Conservation (phyloP, 2,113 vertebrate species). For the Lycocorax pyrrhopterus region DNA sequence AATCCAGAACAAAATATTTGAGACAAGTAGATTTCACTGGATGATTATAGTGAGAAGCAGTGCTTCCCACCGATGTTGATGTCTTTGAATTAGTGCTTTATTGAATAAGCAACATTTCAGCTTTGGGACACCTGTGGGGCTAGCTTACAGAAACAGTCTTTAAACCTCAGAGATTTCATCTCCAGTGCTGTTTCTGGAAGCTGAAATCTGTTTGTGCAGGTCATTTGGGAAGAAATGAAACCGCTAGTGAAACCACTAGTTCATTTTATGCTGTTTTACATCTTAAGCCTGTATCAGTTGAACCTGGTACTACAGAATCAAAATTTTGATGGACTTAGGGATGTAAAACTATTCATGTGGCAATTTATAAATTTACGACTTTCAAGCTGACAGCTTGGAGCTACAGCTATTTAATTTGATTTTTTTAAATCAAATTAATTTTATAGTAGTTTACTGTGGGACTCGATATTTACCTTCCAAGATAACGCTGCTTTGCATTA, state of each 20-base stretch:
- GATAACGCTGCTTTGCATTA: not conserved
- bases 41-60: not conserved
- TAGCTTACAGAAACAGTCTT: not conserved
- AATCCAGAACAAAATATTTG: not conserved
- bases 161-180: not conserved
- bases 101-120: not conserved
- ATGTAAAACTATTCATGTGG: not conserved
- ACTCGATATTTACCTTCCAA: not conserved
- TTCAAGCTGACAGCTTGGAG: not conserved
- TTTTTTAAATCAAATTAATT: not conserved
- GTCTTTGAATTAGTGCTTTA: not conserved
- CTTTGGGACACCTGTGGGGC: not conserved
- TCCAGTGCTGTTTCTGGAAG: not conserved
- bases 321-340: not conserved
- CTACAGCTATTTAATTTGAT: not conserved
- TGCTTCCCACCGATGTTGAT: not conserved
- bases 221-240: not conserved
- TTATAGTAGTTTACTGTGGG: not conserved
- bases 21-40: not conserved
- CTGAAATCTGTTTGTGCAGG: not conserved
- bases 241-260: not conserved
- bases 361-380: not conserved
- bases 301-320: not conserved
- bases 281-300: not conserved
- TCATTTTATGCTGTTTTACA: not conserved